Evolutionary conservation across 2,797 vertebrate genomes (phyloP).

Genomic region (Sebastes cheni): DNA sequence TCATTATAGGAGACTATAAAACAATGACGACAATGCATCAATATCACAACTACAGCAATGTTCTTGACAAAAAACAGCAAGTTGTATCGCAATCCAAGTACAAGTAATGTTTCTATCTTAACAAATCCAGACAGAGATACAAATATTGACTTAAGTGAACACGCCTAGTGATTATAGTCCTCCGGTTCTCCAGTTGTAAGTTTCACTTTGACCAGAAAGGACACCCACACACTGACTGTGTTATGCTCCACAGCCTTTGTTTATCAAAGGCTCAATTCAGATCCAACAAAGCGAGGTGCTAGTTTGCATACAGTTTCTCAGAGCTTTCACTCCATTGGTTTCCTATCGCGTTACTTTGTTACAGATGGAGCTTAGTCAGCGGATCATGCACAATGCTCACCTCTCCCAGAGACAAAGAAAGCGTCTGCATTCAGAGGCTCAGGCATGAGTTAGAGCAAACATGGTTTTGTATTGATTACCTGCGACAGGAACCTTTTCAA

Average conservation of each 20-base stretch:
- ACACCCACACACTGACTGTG: constrained; percentile 18
- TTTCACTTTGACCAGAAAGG: constrained; percentile 15
- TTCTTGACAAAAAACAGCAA: background rate
- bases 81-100: background rate
- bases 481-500: constrained; percentile 64
- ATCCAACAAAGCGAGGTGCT: constrained; percentile 58
- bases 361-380: constrained; percentile 70
- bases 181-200: background rate
- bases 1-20: background rate
- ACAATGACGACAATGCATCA: background rate
- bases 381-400: constrained; percentile 61
- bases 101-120: background rate
- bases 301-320: constrained; percentile 68
- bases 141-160: constrained; percentile 7
- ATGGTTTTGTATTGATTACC: constrained; percentile 71
- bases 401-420: constrained; percentile 60
- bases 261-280: constrained; percentile 59
- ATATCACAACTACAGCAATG: background rate
- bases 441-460: constrained; percentile 61
- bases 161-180: background rate
- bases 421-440: constrained; percentile 24
- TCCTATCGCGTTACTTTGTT: constrained; percentile 54
- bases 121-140: background rate
- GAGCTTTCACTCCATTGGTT: constrained; percentile 57
- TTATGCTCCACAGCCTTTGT: constrained; percentile 62